Conservation (phyloP, 2,113 vertebrate genomes). For the Sander vitreus region DNA sequence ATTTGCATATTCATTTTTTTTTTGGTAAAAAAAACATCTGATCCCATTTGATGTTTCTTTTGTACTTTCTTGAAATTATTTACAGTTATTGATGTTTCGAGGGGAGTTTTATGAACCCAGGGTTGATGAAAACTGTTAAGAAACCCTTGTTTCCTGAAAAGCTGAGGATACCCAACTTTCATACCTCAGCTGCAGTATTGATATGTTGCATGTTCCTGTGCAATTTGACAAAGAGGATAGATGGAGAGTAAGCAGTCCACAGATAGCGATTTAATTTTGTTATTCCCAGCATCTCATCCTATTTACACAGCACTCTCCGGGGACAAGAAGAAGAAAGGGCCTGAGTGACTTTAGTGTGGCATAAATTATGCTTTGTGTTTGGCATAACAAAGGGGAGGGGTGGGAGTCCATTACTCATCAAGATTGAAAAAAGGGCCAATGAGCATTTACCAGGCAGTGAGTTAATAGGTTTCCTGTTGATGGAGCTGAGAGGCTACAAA, state of each 20-base stretch:
- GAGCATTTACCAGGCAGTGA: slow-evolving; percentile 47
- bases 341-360: slow-evolving; percentile 53
- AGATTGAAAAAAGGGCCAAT: slow-evolving; percentile 58
- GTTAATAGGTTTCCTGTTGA: slow-evolving; percentile 68
- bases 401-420: slow-evolving; percentile 67
- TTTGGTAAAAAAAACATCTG: neutral
- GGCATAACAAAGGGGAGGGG: slow-evolving; percentile 55
- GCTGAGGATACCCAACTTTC: too few relatives aligned
- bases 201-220: neutral
- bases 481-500: slow-evolving; percentile 28
- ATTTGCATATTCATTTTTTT: neutral
- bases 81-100: neutral
- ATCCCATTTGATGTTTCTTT: slow-evolving; percentile 4
- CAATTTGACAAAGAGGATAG: slow-evolving; percentile 20
- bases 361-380: slow-evolving; percentile 73
- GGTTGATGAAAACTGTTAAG: neutral
- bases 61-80: neutral
- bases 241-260: slow-evolving; percentile 18
- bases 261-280: slow-evolving; percentile 35
- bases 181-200: neutral
- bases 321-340: slow-evolving; percentile 56
- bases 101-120: neutral
- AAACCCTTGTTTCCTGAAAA: slow-evolving; percentile 1
- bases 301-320: slow-evolving; percentile 44
- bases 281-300: slow-evolving; percentile 39